Conservation (phyloP, 2,888 invertebrate genomes). For the Ennomos fuscantarius region DNA sequence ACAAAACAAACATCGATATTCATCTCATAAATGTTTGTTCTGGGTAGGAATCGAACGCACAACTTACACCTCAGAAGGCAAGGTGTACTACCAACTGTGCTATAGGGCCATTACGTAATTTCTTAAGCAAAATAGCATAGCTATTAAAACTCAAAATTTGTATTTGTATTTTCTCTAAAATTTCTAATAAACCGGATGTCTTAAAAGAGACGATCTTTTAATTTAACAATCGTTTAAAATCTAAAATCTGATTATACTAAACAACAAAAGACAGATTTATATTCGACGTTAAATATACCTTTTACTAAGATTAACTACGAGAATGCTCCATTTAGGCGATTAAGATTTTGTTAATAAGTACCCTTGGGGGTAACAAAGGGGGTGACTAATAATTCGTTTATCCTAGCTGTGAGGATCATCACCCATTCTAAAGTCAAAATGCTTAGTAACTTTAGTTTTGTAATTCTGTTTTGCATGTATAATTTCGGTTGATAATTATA, state of each 20-base stretch:
- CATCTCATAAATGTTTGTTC: too few relatives aligned
- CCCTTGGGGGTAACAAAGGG: conserved; percentile 68
- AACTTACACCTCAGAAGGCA: too few relatives aligned
- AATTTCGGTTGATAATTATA: too few relatives aligned
- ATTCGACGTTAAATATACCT: conserved; percentile 62
- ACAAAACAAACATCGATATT: too few relatives aligned
- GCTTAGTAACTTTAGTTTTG: conserved; percentile 1
- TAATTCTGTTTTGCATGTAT: not conserved
- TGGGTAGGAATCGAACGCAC: too few relatives aligned
- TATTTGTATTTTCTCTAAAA: not conserved
- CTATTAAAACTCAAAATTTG: too few relatives aligned
- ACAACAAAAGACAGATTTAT: conserved; percentile 65
- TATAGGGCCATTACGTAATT: too few relatives aligned
- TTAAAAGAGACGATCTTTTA: conserved; percentile 11
- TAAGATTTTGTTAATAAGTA: conserved; percentile 77
- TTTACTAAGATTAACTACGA: conserved; percentile 68
- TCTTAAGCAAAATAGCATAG: too few relatives aligned
- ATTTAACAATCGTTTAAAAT: conserved; percentile 29
- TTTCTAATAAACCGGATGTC: not conserved
- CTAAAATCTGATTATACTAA: conserved; percentile 46
- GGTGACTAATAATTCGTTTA: conserved; percentile 77
- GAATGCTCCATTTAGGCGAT: conserved; percentile 73
- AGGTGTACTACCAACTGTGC: too few relatives aligned
- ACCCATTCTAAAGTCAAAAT: conserved; percentile 35
- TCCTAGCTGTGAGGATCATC: conserved; percentile 55